Base-by-base conservation (phyloP, 2,113 vertebrate genomes). In the Pleuronectes platessa region DNA sequence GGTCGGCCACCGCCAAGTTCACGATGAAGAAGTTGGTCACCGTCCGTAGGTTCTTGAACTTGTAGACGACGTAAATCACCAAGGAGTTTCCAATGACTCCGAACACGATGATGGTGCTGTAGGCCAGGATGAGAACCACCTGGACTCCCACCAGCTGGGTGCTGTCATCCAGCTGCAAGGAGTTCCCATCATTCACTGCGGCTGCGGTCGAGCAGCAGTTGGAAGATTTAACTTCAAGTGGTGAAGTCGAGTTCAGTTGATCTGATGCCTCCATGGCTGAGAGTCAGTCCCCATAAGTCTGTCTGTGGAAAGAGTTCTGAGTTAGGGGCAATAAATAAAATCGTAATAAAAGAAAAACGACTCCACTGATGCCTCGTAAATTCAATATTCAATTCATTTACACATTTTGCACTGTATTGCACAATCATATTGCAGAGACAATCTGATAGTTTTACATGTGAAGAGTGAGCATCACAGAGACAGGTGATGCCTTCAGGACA, bases 1-100 rank as follows among this genome's bases (percentile, higher is more conserved):
- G 79, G 81, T 99, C 97, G 0, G 97, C 95, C 81, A 98, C 96
- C 0, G 97, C 97, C 74, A 98, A 89, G 80, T 98, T 98, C 27
- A 95, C 96, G 2, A 98, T 99, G 75, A 98, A 99, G 89, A 96
- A 98, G 85, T 98, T 98, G 12, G 97, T 98, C 17, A 98, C 97
- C 0, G 97, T 98, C 26, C 93, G 95, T 86, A 99, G 96, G 26
- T 92, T 96, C 91, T 95, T 98, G 86, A 97, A 98, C 74, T 95
- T 97, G 86, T 95, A 95, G 64, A 98, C 94, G 1, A 97, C 96
- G 0, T 98, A 97, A 76, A 98, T 98, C 60, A 99, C 97, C 0
- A 99, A 85, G 3, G 96, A 96, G 91, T 98, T 99, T 18, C 97
- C 97, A 0, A 94, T 90, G 21, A 99, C 95, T 0, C 97, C 97